Evolutionary conservation across 2,797 vertebrate species (phyloP), one percentile per base, ranked within the genome.

Genomic region (Chiroxiphia lanceolata): DNA sequence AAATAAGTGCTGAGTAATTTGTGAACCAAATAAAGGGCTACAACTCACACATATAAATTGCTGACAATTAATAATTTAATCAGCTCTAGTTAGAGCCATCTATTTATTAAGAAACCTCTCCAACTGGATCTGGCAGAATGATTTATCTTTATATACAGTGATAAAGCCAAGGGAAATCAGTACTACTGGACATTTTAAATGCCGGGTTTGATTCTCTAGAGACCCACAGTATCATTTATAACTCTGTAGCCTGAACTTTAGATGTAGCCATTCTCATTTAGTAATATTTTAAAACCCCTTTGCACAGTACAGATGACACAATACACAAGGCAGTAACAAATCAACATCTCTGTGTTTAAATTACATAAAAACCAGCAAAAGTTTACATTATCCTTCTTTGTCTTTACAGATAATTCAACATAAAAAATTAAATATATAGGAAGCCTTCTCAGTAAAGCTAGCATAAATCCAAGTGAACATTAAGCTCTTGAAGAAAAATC

Each of bases 61-160:
- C 64, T 95, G 71, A 38, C 91, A 85, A 70, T 89, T 42, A 93
- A 90, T 91, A 95, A 95, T 93, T 91, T 93, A 95, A 92, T 14
- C 45, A 83, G 68, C 29, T 82, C 44, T 63, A 83, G 65, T 76
- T 84, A 92, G 59, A 87, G 63, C 3, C n/a, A 90, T 76, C 65
- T 61, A 90, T 91, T 83, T 76, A 82, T 70, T 81, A 90, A 85
- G 83, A 95, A 87, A 63, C 21, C 22, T 53, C 63, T 91, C n/a
- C 34, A 95, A 25, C 44, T 74, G 48, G 50, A 94, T 83, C 63
- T 86, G 79, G 63, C 56, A 95, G 76, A 94, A 68, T 78, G 16
- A 75, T 91, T 69, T 33, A 34, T 86, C n/a, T 72, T 74, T 54
- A 81, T 48, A 54, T 29, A 61, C 33, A n/a, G 42, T 31, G 74